Conservation (phyloP, 2,113 vertebrate species). For the Sclerurus mexicanus region DNA sequence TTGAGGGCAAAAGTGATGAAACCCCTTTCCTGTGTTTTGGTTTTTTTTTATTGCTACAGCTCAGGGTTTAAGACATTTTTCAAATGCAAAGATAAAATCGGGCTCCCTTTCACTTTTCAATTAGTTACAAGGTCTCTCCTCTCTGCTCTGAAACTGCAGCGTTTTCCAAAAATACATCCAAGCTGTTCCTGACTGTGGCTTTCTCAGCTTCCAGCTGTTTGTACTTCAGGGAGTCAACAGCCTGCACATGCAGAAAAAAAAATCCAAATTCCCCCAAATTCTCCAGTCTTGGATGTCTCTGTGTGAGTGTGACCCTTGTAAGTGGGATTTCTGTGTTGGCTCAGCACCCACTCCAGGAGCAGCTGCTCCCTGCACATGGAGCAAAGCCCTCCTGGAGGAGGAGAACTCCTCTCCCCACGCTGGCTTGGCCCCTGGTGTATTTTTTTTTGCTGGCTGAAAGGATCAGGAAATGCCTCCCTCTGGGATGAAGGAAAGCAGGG, state of each 20-base stretch:
- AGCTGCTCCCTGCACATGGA: neutral
- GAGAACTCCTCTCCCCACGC: fast-evolving
- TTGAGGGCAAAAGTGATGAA: neutral
- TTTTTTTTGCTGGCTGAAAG: neutral
- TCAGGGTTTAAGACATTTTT: neutral
- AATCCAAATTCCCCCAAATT: fast-evolving
- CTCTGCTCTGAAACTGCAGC: neutral
- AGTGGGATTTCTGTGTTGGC: neutral
- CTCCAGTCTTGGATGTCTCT: neutral
- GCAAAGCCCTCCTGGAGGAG: neutral
- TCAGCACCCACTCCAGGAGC: neutral
- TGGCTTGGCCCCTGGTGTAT: fast-evolving
- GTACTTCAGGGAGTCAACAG: neutral
- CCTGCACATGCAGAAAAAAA: neutral
- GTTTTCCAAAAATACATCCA: neutral
- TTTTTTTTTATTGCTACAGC: neutral
- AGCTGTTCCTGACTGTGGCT: neutral
- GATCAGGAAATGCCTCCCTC: neutral
- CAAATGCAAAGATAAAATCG: neutral
- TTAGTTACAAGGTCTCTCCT: neutral
- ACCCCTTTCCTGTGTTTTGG: neutral
- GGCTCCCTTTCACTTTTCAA: neutral
- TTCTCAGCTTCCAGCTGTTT: neutral
- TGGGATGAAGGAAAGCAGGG: neutral
- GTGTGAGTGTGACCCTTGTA: neutral